Base-by-base conservation (phyloP, 2,888 invertebrate species). In the Cantharis rufa region DNA sequence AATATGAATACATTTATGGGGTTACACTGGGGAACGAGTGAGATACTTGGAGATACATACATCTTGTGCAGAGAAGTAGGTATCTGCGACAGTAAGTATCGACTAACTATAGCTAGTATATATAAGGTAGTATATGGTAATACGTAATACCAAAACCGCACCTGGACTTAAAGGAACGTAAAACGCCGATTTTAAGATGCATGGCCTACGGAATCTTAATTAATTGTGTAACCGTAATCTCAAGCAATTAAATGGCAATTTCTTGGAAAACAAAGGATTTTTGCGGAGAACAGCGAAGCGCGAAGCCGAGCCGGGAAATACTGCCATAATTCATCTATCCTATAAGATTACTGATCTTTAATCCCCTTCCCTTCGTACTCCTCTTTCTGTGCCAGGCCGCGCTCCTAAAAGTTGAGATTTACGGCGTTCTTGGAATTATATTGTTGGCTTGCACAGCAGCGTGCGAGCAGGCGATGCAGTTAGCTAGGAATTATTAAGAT, bases 301-400 rank as follows among this genome's bases (percentile, higher is more conserved):
- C 84, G 85, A 83, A 84, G 83, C 84, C 85, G 85, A 85, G 86
- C 84, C 85, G 86, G 86, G 85, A 88, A 88, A 90, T 89, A 87
- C 87, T 87, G 87, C 90, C 91, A 92, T 92, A 92, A 92, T 90
- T 92, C 92, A 92, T 92, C 91, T 89, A 90, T 89, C 88, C 89
- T 90, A 91, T 91, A 91, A 92, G 92, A 92, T 92, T 92, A 92
- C 92, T 92, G 92, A 92, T 92, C 92, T 92, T 92, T 92, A 92
- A 92, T 92, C 92, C 92, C 91, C 91, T 91, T 90, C 89, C 90
- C 86, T 87, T 85, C 86, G 84, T 83, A 87, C 88, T 89, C 88
- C 90, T 90, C 91, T 90, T 87, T 87, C 87, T 87, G 87, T 86
- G 87, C 86, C 86, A 86, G 85, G 84, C 85, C 85, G 86, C 84